A percentile compares a stretch with the other conserved stretches of the same genome.
phyloP scores from a whole-genome alignment of 2,888 invertebrate genomes.

The Lordiphosa fenestrarum region DNA sequence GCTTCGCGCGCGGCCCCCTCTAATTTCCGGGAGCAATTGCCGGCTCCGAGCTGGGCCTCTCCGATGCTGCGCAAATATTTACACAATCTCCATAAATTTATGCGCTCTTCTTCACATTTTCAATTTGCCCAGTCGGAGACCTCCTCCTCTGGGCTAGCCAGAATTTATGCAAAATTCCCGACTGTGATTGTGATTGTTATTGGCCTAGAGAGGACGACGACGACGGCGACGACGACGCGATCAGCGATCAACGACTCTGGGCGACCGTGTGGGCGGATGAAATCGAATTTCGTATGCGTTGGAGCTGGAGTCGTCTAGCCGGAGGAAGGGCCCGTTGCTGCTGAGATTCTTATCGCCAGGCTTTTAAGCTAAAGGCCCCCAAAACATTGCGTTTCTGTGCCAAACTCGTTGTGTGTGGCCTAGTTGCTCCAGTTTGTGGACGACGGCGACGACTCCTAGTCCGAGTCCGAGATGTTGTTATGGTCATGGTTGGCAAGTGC shows the following conservation, averaged over 20 bases:
- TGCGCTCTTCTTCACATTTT: slow-evolving; percentile 73
- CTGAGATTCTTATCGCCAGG: slow-evolving; percentile 57
- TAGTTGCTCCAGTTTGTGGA: slow-evolving; percentile 28
- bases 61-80: slow-evolving; percentile 62
- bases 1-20: slow-evolving; percentile 5
- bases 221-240: slow-evolving; percentile 1
- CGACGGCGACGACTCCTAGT: background rate
- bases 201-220: slow-evolving; percentile 60
- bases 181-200: slow-evolving; percentile 55
- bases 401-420: slow-evolving; percentile 54
- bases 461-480: slow-evolving; percentile 26
- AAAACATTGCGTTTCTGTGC: slow-evolving; percentile 31
- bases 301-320: slow-evolving; percentile 18
- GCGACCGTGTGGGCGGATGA: slow-evolving; percentile 54
- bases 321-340: slow-evolving; percentile 23
- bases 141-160: slow-evolving; percentile 22
- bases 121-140: slow-evolving; percentile 52
- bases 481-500: slow-evolving; percentile 39
- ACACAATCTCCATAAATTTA: slow-evolving; percentile 71
- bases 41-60: slow-evolving; percentile 18
- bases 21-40: slow-evolving; percentile 13
- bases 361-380: slow-evolving; percentile 62
- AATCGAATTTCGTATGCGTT: slow-evolving; percentile 55
- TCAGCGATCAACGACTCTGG: slow-evolving; percentile 11
- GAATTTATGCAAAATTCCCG: slow-evolving; percentile 65